Evolutionary conservation across 2,888 invertebrate genomes (phyloP).

Genomic region (Ariolimax columbianus): DNA sequence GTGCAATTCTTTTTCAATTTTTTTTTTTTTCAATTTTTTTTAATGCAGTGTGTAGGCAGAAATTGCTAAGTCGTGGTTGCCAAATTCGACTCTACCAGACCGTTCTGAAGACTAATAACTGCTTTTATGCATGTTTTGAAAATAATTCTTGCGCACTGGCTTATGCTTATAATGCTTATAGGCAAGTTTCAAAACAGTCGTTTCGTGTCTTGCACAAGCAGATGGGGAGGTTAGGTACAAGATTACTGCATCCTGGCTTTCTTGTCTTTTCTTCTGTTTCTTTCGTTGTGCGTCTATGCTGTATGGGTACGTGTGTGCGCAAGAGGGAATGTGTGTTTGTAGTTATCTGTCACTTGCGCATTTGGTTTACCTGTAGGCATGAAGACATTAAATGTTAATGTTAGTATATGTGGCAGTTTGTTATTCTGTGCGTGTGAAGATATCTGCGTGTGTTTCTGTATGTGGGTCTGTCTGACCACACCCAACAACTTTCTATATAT

Average conservation of each 20-base stretch:
- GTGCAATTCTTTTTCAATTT: too few species aligned
- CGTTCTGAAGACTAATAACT: background rate
- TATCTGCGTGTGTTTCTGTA: too few species aligned
- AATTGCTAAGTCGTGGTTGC: background rate
- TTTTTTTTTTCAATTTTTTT: too few species aligned
- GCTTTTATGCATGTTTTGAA: background rate
- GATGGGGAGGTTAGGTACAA: background rate
- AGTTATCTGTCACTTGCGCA: background rate
- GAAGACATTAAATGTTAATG: too few species aligned
- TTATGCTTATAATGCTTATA: background rate
- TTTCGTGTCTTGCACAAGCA: background rate
- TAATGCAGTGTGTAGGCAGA: background rate
- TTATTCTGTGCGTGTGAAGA: too few species aligned
- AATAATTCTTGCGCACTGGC: background rate
- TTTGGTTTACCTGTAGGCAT: background rate
- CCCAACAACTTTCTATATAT: too few species aligned
- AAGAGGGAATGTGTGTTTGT: too few species aligned
- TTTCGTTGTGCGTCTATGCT: too few species aligned
- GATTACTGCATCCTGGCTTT: background rate
- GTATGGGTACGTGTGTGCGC: too few species aligned
- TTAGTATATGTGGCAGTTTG: too few species aligned
- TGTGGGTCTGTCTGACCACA: too few species aligned
- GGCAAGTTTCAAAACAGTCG: background rate
- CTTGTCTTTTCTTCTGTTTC: background rate
- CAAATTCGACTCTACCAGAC: background rate